Conservation (phyloP, 2,888 invertebrate species). For the Spodoptera exigua region DNA sequence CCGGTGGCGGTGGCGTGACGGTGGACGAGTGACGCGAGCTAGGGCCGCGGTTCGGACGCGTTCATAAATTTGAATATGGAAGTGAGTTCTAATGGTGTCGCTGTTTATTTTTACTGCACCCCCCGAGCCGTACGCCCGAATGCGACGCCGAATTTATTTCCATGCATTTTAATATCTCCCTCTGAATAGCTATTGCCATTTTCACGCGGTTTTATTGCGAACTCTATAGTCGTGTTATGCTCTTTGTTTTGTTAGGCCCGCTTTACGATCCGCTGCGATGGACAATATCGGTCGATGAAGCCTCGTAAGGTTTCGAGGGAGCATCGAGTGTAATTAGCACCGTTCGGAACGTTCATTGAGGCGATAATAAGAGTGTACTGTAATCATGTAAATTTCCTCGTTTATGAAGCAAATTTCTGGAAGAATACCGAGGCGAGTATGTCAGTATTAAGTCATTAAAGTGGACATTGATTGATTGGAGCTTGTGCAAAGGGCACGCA, state of each 20-base stretch:
- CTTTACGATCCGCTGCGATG: slow-evolving; percentile 79
- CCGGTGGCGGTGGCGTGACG: slow-evolving; percentile 45
- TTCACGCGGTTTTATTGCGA: slow-evolving; percentile 88
- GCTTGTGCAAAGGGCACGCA: slow-evolving; percentile 79
- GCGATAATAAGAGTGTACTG: slow-evolving; percentile 73
- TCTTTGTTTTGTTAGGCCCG: slow-evolving; percentile 81
- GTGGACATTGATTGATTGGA: slow-evolving; percentile 84
- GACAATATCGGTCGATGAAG: slow-evolving; percentile 80
- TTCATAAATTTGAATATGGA: slow-evolving; percentile 90
- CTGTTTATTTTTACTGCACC: slow-evolving; percentile 90
- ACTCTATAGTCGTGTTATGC: slow-evolving; percentile 77
- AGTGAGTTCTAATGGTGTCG: slow-evolving; percentile 90
- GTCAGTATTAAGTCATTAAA: slow-evolving; percentile 87
- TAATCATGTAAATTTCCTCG: slow-evolving; percentile 77
- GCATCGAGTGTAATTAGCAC: slow-evolving; percentile 74
- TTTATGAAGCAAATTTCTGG: slow-evolving; percentile 74
- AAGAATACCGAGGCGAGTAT: slow-evolving; percentile 70
- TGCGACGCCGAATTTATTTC: slow-evolving; percentile 90
- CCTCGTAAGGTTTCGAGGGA: slow-evolving; percentile 78
- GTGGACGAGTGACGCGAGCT: slow-evolving; percentile 61
- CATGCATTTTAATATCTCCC: slow-evolving; percentile 90
- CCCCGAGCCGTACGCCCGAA: slow-evolving; percentile 88
- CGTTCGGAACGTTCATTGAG: slow-evolving; percentile 69
- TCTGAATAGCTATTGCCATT: slow-evolving; percentile 89
- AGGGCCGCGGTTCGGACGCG: slow-evolving; percentile 76